These are phyloP conservation scores for Orientallactaga bullata DNA, from an alignment of 2,113 vertebrate species.

Conservation along the genomic window DNA sequence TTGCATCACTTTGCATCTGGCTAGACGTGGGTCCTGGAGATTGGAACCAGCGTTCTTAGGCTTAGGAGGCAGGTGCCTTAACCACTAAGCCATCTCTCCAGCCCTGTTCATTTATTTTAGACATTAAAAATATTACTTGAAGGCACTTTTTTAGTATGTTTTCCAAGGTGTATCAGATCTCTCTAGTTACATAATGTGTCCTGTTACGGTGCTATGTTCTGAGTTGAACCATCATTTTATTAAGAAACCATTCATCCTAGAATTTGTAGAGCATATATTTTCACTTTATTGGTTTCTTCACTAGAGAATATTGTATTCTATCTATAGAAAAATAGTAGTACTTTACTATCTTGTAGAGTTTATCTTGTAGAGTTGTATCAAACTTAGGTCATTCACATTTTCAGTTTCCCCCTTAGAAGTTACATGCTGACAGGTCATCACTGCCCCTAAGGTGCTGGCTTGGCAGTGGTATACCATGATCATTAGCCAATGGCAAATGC, in stretches of 20 bases:
- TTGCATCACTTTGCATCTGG: too few relatives aligned
- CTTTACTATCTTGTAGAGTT: slow-evolving; percentile 9
- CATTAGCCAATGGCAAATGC: slow-evolving; percentile 41
- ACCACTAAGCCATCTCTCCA: too few relatives aligned
- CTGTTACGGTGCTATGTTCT: slow-evolving; percentile 28
- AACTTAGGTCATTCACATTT: slow-evolving; percentile 37
- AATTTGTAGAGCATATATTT: slow-evolving; percentile 9
- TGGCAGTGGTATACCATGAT: slow-evolving; percentile 21
- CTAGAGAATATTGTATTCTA: slow-evolving; percentile 28
- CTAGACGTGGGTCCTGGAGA: too few relatives aligned
- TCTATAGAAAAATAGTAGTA: slow-evolving; percentile 55
- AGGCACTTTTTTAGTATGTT: slow-evolving; percentile 17
- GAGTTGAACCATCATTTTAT: slow-evolving; percentile 56
- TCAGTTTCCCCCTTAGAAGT: background rate
- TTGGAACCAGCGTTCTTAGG: too few relatives aligned
- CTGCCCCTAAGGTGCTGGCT: slow-evolving; percentile 7
- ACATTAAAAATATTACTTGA: slow-evolving; percentile 39
- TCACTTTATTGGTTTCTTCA: slow-evolving; percentile 28
- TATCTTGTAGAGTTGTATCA: background rate
- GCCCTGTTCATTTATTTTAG: slow-evolving; percentile 50
- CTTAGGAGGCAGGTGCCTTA: too few relatives aligned
- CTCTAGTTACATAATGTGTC: background rate
- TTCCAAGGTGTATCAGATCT: background rate
- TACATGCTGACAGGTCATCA: background rate
- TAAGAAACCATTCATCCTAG: slow-evolving; percentile 57